Evolutionary conservation across 2,113 vertebrate species (phyloP), one percentile per base, ranked within the genome.

Genomic region (Emydura subglobosa): DNA sequence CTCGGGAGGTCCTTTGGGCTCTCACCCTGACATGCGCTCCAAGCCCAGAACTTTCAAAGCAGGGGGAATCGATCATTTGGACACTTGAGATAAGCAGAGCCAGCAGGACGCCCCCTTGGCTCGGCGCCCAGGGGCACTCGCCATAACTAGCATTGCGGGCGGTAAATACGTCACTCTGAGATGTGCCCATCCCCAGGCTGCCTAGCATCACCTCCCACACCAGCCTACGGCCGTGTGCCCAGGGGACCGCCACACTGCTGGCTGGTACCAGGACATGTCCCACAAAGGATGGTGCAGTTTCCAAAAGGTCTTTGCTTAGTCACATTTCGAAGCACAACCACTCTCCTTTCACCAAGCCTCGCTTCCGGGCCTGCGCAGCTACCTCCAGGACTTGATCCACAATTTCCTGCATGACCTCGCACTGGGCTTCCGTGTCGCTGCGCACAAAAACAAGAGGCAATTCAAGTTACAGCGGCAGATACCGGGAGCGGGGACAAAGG

Each of bases 361-460:
- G 50, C 42, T 24, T 54, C 39, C 1, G 42, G 50, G 19, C 21
- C 16, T 0, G 7, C 1, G 57, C 51, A 7, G 51, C 92, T 96
- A 99, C 99, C 99, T 99, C 99, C 93, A 99, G 97, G 85, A 99
- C 99, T 88, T 99, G 99, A 96, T 99, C 99, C 98, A 99, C 99
- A 5, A 99, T 99, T 76, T 99, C 99, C 98, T 99, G 99, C 99
- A 99, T 99, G 94, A 99, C 98, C 96, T 99, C 99, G 97, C 99
- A 99, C 93, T 99, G 99, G 24, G 98, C 98, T 98, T 99, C 99
- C 1, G 99, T 99, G 92, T 99, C 99, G 49, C 99, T 99, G 96
- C 2, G 91, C 42, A 81, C 8, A 83, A 57, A 86, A 90, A 89
- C 25, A 88, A 95, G 80, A 92, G 94, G 86, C 76, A 83, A 82